These are phyloP conservation scores for Perizoma affinitatum DNA, from an alignment of 2,888 invertebrate genomes.

Conservation along the genomic window DNA sequence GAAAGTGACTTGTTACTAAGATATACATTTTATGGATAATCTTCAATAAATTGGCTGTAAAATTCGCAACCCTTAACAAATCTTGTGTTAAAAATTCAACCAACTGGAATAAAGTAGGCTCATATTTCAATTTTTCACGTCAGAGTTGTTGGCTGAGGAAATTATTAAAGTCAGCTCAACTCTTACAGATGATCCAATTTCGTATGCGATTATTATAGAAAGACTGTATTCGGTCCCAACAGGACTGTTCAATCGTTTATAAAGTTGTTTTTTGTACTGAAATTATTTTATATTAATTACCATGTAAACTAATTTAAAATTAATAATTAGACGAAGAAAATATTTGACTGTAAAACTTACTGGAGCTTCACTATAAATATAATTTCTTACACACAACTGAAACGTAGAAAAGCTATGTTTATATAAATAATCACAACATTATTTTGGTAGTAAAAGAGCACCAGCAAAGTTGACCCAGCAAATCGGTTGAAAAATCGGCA, in stretches of 20 bases:
- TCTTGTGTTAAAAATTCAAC: constrained; percentile 11
- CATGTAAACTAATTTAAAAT: too few species aligned
- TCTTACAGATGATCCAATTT: constrained; percentile 12
- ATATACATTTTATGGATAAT: constrained; percentile 24
- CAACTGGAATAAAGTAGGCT: constrained; percentile 15
- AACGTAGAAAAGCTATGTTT: too few species aligned
- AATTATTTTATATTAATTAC: too few species aligned
- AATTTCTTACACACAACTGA: too few species aligned
- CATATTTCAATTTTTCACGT: constrained; percentile 24
- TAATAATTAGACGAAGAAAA: too few species aligned
- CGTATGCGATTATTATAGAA: background rate
- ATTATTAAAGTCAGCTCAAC: constrained; percentile 19
- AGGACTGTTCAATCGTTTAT: too few species aligned
- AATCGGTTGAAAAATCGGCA: background rate
- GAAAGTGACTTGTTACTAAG: constrained; percentile 28
- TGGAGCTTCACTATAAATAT: too few species aligned
- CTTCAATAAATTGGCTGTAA: constrained; percentile 19
- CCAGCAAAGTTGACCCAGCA: background rate
- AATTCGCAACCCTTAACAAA: constrained; percentile 5
- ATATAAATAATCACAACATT: too few species aligned
- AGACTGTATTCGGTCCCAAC: too few species aligned
- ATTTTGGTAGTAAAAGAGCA: background rate
- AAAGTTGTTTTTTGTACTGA: too few species aligned
- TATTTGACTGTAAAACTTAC: too few species aligned
- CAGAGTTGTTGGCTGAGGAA: constrained; percentile 14